Percentiles rank a stretch among this genome's conserved stretches.
Evolutionary conservation across 2,113 vertebrate genomes (phyloP).

Genomic region (Boleophthalmus pectinirostris): DNA sequence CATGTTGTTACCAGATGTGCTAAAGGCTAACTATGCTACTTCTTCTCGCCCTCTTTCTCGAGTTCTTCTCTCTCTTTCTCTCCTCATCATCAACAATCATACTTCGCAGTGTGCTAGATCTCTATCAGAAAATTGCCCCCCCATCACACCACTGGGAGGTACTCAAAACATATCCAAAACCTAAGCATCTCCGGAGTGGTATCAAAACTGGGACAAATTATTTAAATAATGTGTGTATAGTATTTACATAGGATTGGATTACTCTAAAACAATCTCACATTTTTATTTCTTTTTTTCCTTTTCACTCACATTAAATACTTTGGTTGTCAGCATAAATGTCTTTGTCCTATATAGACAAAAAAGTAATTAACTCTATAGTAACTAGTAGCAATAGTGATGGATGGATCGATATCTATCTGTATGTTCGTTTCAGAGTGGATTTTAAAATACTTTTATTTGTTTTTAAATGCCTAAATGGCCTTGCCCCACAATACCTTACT

Average conservation of each 20-base stretch:
- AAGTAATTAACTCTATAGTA: no score
- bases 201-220: conserved; percentile 50
- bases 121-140: conserved; percentile 63
- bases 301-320: neutral
- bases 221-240: conserved; percentile 47
- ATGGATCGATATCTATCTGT: no score
- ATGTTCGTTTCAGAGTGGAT: no score
- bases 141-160: conserved; percentile 56
- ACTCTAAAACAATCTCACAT: neutral
- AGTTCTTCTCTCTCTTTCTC: neutral
- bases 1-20: conserved; percentile 97
- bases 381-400: no score
- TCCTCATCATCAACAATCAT: conserved; percentile 45
- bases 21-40: conserved; percentile 35
- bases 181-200: conserved; percentile 44
- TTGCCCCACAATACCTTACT: no score
- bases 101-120: conserved; percentile 59
- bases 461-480: no score
- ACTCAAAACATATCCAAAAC: conserved; percentile 63
- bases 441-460: no score
- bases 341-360: neutral
- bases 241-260: conserved; percentile 8
- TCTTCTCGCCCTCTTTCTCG: neutral
- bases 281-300: neutral
- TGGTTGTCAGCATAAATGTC: neutral